phyloP scores from a whole-genome alignment of 2,888 invertebrate species.

The Notodonta ziczac region DNA sequence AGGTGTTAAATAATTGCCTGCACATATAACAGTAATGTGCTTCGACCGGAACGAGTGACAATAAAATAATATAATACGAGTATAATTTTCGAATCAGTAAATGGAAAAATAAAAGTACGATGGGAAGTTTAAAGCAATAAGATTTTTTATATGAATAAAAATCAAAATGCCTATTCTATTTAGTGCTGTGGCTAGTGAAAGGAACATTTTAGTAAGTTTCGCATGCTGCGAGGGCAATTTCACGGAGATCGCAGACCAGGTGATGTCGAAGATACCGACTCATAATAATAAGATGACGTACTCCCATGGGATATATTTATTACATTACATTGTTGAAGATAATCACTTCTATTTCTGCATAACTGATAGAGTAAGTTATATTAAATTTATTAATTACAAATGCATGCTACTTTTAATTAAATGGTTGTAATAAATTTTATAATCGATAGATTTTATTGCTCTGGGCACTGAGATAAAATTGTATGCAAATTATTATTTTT shows the following conservation, averaged over 20 bases:
- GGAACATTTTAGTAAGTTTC: slow-evolving; percentile 91
- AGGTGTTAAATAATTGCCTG: no score
- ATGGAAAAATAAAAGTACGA: no score
- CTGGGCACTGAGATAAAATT: no score
- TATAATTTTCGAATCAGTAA: no score
- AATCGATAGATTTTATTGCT: no score
- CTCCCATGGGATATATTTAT: slow-evolving; percentile 85
- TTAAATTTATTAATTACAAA: no score
- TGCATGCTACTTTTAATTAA: no score
- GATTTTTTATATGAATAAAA: not conserved
- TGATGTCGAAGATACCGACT: slow-evolving; percentile 90
- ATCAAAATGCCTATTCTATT: slow-evolving; percentile 94
- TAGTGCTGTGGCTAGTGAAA: slow-evolving; percentile 92
- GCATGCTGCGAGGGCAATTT: slow-evolving; percentile 97
- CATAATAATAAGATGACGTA: slow-evolving; percentile 95
- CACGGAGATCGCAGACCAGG: slow-evolving; percentile 94
- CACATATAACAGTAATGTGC: no score
- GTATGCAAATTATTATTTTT: no score
- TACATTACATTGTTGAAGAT: slow-evolving; percentile 94
- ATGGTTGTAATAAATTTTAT: no score
- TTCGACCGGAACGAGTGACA: no score
- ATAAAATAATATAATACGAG: no score
- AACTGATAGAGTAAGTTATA: slow-evolving; percentile 92
- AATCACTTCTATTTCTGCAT: slow-evolving; percentile 95
- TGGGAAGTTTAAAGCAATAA: not conserved